A percentile compares a stretch with the other conserved stretches of the same genome.
phyloP scores from a whole-genome alignment of 2,797 vertebrate species.

The Gadopsis bispinosus region DNA sequence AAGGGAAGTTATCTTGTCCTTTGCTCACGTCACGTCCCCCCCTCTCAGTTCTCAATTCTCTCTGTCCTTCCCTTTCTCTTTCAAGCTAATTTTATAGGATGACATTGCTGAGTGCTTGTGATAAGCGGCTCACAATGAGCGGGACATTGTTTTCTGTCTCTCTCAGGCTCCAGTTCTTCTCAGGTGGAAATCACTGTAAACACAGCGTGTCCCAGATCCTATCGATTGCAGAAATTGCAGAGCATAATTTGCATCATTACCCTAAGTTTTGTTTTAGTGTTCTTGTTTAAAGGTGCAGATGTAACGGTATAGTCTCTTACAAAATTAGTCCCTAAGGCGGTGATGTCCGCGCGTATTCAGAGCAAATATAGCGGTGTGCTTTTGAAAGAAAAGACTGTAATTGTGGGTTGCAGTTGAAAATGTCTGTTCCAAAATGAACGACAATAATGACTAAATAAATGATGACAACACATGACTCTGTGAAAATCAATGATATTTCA shows the following conservation, averaged over 20 bases:
- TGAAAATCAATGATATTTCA: conserved; percentile 37
- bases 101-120: conserved; percentile 78
- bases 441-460: background rate
- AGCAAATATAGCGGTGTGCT: background rate
- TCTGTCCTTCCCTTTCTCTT: conserved; percentile 32
- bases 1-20: conserved; percentile 64
- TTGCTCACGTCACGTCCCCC: conserved; percentile 30
- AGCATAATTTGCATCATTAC: conserved; percentile 61
- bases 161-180: conserved; percentile 66
- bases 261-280: background rate
- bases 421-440: conserved; percentile 20
- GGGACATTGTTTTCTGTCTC: conserved; percentile 72
- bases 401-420: background rate
- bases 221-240: conserved; percentile 59
- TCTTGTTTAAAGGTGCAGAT: conserved; percentile 12
- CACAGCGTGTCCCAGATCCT: conserved; percentile 66
- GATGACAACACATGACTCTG: background rate
- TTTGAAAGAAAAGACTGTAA: conserved; percentile 4
- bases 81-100: conserved; percentile 82
- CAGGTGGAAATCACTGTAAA: conserved; percentile 76
- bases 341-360: conserved; percentile 14
- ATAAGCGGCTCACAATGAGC: conserved; percentile 80
- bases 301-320: background rate
- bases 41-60: conserved; percentile 47
- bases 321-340: conserved; percentile 10